Conservation (phyloP, 2,797 vertebrate species). For the Poecile montanus region DNA sequence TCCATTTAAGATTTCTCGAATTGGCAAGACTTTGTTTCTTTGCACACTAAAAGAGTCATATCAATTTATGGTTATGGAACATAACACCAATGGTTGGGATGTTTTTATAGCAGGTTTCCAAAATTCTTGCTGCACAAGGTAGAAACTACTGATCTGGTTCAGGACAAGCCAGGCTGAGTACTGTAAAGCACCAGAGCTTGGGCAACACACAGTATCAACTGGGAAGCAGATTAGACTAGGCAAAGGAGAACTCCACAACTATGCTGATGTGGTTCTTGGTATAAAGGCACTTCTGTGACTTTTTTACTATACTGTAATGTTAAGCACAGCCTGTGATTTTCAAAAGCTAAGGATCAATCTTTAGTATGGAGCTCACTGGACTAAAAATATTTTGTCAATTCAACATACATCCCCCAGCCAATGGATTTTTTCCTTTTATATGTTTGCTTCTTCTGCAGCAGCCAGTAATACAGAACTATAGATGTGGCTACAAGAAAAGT, state of each 20-base stretch:
- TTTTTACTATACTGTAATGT: not conserved
- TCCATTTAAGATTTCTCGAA: not conserved
- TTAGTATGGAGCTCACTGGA: not conserved
- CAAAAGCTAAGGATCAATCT: not conserved
- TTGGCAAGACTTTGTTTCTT: not conserved
- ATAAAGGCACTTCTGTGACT: not conserved
- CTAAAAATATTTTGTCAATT: not conserved
- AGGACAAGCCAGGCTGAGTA: not conserved
- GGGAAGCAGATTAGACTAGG: not conserved
- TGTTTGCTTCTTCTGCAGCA: not conserved
- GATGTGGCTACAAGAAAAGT: not conserved
- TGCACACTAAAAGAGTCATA: not conserved
- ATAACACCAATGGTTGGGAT: rapidly evolving
- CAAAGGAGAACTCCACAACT: not conserved
- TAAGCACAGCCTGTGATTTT: not conserved
- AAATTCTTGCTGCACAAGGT: not conserved
- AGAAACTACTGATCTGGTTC: not conserved
- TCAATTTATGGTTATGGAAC: not conserved
- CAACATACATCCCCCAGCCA: rapidly evolving
- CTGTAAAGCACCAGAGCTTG: not conserved
- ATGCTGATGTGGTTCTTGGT: not conserved
- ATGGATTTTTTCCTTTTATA: not conserved
- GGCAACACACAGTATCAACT: not conserved
- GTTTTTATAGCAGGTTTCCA: not conserved
- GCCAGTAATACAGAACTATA: not conserved